Base-by-base conservation (phyloP, 2,113 vertebrate genomes). In the Pholis gunnellus region DNA sequence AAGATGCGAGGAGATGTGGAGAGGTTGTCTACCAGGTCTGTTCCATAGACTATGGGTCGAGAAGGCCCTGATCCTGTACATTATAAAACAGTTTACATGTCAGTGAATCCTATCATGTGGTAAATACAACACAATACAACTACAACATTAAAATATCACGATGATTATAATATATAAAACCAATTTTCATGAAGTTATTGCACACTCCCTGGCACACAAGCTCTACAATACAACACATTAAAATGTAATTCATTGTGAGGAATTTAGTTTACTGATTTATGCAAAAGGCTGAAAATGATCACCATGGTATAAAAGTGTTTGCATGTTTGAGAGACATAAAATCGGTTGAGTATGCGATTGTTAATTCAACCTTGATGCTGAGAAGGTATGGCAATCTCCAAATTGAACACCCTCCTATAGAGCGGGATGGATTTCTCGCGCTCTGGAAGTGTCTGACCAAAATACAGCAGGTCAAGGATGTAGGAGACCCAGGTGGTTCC, bases 401-500 rank as follows among this genome's bases (percentile, higher is more conserved):
- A 20, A 7, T 1, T 2, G 0, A n/a, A 0, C 22, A 97, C 95
- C 70, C 94, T 89, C 0, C 76, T 27, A 63, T 80, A 84, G 72
- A 96, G 89, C 3, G 95, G 91, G 8, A 88, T 70, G 27, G 88
- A 78, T 0, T 15, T 69, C 84, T 93, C 92, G 50, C 91, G 92
- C 44, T 95, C 87, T 1, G 50, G 50, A 52, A 22, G 8, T 52
- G 88, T 90, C 1, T 87, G 84, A 3, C 91, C 90, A 75, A 95
- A 94, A 75, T 92, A 87, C 64, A 96, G 91, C 72, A 94, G 75
- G 78, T 96, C 95, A 15, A 96, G 76, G 11, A 96, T 95, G 81
- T 95, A 92, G 0, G 95, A 96, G 36, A 95, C 82, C 96, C 96
- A 96, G 0, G 96, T 96, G 40, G 94, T 95, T 22, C 96, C 96